These are phyloP conservation scores for Podarcis raffonei DNA, from an alignment of 2,113 vertebrate species.

Conservation along the genomic window DNA sequence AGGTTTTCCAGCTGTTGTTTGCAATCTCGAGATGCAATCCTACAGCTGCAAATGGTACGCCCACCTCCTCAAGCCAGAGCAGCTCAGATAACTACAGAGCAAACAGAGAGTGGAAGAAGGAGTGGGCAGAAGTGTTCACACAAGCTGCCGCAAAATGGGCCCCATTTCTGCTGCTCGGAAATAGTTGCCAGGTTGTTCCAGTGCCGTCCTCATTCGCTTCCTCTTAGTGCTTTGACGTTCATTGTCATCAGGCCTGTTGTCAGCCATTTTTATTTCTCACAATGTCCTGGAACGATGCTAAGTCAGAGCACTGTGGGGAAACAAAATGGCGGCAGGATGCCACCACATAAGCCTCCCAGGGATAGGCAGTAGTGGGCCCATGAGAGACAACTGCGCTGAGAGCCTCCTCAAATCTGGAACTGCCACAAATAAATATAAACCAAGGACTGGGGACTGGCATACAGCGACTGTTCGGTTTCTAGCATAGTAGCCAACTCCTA, in stretches of 20 bases:
- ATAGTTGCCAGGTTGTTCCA: neutral
- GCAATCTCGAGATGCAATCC: neutral
- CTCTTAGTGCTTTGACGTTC: neutral
- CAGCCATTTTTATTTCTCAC: neutral
- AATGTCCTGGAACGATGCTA: neutral
- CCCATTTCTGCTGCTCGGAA: neutral
- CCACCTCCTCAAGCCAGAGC: neutral
- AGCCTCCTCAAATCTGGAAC: neutral
- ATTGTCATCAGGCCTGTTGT: neutral
- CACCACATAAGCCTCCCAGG: neutral
- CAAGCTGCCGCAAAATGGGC: neutral
- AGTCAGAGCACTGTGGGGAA: neutral
- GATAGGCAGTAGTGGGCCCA: no score
- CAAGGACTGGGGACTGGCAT: no score
- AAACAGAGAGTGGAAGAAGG: neutral
- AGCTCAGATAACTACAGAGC: neutral
- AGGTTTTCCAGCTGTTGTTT: slow-evolving; percentile 30
- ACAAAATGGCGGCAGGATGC: neutral
- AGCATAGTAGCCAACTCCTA: no score
- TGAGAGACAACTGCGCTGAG: no score
- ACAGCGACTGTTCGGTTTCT: no score
- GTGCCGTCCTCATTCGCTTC: neutral
- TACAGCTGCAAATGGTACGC: neutral
- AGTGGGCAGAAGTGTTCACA: neutral
- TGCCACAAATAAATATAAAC: neutral